Percentiles rank a stretch among this genome's conserved stretches.
These are phyloP conservation scores for Muntiacus reevesi DNA, from an alignment of 2,113 vertebrate species.

Conservation along the genomic window DNA sequence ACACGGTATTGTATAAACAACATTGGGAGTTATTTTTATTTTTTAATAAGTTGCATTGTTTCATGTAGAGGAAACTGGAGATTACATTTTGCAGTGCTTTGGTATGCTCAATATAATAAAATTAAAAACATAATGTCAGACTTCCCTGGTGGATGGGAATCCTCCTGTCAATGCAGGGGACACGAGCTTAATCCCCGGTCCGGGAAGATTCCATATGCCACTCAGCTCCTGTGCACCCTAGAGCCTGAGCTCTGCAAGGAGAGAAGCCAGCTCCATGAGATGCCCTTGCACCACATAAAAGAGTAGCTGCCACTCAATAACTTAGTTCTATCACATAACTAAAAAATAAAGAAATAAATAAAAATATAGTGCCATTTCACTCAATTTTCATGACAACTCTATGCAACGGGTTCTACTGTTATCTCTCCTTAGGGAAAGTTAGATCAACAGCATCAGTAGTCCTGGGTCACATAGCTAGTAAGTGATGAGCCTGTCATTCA, in stretches of 20 bases:
- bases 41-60: neutral
- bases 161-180: neutral
- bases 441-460: neutral
- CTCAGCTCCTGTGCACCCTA: fast-evolving
- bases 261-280: neutral
- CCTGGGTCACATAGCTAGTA: neutral
- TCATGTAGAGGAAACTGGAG: neutral
- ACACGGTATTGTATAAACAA: neutral
- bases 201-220: neutral
- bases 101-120: neutral
- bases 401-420: neutral
- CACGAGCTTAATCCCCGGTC: neutral
- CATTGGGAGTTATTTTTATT: neutral
- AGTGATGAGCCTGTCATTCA: neutral
- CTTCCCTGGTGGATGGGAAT: neutral
- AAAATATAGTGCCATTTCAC: neutral
- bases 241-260: neutral
- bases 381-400: neutral
- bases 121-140: neutral
- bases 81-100: neutral
- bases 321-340: neutral
- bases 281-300: neutral
- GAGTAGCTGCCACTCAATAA: too few relatives aligned
- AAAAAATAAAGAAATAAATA: neutral
- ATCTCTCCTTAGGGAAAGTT: neutral